Evolutionary conservation across 2,888 invertebrate species (phyloP).

Genomic region (Xanthia togata): DNA sequence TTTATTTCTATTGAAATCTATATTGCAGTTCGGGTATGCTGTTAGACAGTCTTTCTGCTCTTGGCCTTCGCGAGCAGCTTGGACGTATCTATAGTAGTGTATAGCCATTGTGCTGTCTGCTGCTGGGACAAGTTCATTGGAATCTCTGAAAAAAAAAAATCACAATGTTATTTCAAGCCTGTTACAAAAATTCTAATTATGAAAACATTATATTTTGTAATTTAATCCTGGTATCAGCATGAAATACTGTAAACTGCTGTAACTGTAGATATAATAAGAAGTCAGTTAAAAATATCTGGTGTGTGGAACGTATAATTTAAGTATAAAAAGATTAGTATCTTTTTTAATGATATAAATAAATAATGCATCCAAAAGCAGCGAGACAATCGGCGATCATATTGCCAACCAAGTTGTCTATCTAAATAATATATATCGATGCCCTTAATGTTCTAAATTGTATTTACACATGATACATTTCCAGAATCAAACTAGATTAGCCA

Average conservation of each 20-base stretch:
- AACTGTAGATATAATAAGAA: not conserved
- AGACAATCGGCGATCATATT: not conserved
- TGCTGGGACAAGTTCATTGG: conserved; percentile 93
- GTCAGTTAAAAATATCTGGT: not conserved
- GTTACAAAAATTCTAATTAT: not conserved
- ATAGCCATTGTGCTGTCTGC: conserved; percentile 93
- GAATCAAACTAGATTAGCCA: not conserved
- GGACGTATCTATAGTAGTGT: conserved; percentile 94
- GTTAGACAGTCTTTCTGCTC: conserved; percentile 94
- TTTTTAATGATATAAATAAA: not conserved
- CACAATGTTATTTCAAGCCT: not conserved
- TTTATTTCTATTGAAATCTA: conserved; percentile 91
- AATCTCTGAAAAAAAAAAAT: conserved; percentile 91
- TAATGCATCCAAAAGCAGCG: not conserved
- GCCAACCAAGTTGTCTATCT: not conserved
- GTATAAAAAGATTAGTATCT: not conserved
- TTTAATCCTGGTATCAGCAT: not conserved
- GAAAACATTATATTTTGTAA: not conserved
- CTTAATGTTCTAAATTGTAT: too few species aligned
- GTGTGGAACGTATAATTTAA: not conserved
- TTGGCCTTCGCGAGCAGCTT: conserved; percentile 95
- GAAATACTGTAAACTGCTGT: not conserved
- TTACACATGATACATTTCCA: not conserved
- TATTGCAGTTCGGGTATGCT: conserved; percentile 92
- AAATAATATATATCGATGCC: too few species aligned